Conservation (phyloP, 1,140 invertebrate genomes). For the Dreissena rostriformis region DNA sequence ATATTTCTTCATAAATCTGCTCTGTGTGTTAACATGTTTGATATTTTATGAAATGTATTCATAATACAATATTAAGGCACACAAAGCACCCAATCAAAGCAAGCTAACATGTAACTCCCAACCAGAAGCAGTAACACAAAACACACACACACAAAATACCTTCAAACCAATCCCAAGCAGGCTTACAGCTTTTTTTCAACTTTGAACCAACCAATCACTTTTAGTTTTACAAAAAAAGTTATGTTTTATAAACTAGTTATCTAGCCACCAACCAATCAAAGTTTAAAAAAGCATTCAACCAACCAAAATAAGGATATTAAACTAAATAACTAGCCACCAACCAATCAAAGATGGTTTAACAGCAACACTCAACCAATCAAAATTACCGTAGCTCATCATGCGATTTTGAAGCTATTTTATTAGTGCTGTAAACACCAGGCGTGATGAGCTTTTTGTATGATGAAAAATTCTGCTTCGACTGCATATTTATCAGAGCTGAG, state of each 20-base stretch:
- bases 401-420: constrained; percentile 60
- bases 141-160: too few relatives aligned
- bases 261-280: not conserved
- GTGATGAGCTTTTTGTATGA: constrained; percentile 73
- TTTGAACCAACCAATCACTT: not conserved
- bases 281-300: not conserved
- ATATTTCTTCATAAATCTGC: too few relatives aligned
- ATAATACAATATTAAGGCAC: too few relatives aligned
- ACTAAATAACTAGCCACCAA: constrained; percentile 14
- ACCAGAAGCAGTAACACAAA: too few relatives aligned
- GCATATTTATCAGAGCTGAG: constrained; percentile 43
- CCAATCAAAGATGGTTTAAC: constrained; percentile 7
- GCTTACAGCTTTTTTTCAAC: too few relatives aligned
- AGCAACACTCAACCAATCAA: not conserved
- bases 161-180: too few relatives aligned
- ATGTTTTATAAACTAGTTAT: not conserved
- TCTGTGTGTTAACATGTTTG: too few relatives aligned
- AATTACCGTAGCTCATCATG: constrained; percentile 65
- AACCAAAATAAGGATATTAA: not conserved
- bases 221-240: not conserved
- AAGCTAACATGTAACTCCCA: too few relatives aligned
- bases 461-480: constrained; percentile 61
- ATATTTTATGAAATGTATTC: too few relatives aligned
- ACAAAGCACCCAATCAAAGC: too few relatives aligned
- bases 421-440: constrained; percentile 64